phyloP scores from a whole-genome alignment of 2,113 vertebrate species.

The Aphelocoma coerulescens region DNA sequence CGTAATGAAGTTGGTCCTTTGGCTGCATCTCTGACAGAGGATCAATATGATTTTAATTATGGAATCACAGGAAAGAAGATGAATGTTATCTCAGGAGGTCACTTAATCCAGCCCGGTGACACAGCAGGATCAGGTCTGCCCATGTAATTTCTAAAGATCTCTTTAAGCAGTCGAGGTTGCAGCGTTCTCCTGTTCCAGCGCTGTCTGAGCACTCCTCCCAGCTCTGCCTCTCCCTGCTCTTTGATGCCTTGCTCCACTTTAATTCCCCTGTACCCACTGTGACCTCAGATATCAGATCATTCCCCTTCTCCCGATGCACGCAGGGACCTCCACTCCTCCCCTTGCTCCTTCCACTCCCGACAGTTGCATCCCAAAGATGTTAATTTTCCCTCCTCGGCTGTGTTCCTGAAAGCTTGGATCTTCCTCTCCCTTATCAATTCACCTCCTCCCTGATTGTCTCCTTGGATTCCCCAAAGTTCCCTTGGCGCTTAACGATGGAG shows the following conservation, averaged over 20 bases:
- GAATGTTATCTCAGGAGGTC: not conserved
- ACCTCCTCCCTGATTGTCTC: not conserved
- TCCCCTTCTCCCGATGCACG: not conserved
- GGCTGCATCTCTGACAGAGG: not conserved
- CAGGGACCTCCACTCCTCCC: not conserved
- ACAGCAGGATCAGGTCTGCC: not conserved
- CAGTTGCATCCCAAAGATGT: accelerated
- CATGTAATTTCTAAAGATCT: not conserved
- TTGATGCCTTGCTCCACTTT: accelerated
- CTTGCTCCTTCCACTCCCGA: not conserved
- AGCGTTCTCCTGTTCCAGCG: not conserved
- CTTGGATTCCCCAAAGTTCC: not conserved
- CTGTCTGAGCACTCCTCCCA: not conserved
- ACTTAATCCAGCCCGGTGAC: not conserved
- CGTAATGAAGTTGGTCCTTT: not conserved
- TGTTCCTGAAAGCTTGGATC: not conserved
- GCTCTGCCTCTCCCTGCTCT: not conserved
- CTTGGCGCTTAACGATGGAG: not conserved
- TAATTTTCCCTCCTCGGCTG: not conserved
- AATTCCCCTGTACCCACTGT: too few species aligned
- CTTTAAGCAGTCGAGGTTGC: not conserved
- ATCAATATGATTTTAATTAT: not conserved
- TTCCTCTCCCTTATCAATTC: not conserved
- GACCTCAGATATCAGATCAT: not conserved
- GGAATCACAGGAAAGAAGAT: not conserved